These are phyloP conservation scores for Lepus timidus DNA, from an alignment of 2,113 vertebrate species.

Conservation along the genomic window DNA sequence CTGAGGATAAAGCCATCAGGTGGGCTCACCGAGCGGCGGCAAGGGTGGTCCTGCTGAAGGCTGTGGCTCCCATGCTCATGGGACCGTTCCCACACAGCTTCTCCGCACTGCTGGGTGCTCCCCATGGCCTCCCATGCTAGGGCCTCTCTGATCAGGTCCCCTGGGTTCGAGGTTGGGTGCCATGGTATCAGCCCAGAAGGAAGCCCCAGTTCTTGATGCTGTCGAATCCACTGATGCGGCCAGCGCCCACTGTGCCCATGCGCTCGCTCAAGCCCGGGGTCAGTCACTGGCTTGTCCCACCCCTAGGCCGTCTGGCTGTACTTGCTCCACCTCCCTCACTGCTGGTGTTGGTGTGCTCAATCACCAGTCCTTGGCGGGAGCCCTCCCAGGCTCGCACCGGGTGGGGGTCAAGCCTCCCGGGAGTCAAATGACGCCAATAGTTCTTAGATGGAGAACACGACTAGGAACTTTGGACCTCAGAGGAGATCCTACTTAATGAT, in stretches of 20 bases:
- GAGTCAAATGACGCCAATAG: neutral
- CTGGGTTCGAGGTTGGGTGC: neutral
- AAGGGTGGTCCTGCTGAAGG: constrained; percentile 61
- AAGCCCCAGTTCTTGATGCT: neutral
- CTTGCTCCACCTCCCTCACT: neutral
- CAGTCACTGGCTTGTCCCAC: neutral
- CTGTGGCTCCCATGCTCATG: neutral
- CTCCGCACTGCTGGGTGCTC: neutral
- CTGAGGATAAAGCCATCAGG: constrained; percentile 97
- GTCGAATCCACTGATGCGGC: neutral
- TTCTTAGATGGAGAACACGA: neutral
- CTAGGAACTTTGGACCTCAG: neutral
- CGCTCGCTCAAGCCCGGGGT: neutral
- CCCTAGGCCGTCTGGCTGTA: neutral
- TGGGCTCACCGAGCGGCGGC: constrained; percentile 76
- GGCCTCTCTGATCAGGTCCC: neutral
- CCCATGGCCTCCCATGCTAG: neutral
- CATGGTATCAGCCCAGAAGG: neutral
- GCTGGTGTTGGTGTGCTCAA: neutral
- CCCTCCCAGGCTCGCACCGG: neutral
- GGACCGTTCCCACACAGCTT: neutral
- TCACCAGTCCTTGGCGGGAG: neutral
- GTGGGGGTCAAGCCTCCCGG: neutral
- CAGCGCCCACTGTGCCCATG: rapidly evolving
- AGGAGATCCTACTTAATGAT: constrained; percentile 23